phyloP scores from a whole-genome alignment of 1,140 invertebrate species.

The Sitophilus oryzae region DNA sequence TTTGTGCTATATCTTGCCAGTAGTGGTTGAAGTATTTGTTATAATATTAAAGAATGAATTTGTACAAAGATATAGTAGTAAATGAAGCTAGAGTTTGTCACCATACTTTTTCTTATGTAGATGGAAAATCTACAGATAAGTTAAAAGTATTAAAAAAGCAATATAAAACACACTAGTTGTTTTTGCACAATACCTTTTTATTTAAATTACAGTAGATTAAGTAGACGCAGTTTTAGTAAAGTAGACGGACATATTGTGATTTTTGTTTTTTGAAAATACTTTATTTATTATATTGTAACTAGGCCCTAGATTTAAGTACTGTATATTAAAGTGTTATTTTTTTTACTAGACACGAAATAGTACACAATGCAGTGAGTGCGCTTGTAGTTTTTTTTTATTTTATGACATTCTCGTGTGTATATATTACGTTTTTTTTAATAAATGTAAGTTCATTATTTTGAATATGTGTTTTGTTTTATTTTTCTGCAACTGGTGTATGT shows the following conservation, averaged over 20 bases:
- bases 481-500: too few relatives aligned
- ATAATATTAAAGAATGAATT: too few relatives aligned
- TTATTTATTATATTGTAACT: neutral
- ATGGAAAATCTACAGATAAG: conserved; percentile 1
- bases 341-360: too few relatives aligned
- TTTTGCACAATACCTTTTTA: neutral
- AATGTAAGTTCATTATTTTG: neutral
- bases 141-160: conserved; percentile 1
- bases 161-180: neutral
- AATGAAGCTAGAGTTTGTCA: neutral
- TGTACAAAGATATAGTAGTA: neutral
- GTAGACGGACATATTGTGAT: neutral
- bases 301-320: neutral
- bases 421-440: neutral
- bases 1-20: neutral
- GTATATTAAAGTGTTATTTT: neutral
- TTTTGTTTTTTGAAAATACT: neutral
- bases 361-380: too few relatives aligned
- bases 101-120: conserved; percentile 9
- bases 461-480: neutral
- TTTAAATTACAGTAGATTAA: neutral
- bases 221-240: neutral
- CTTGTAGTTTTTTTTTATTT: neutral
- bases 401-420: neutral
- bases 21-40: neutral